A percentile compares a stretch with the other conserved stretches of the same genome.
Evolutionary conservation across 1,140 invertebrate genomes (phyloP).

Genomic region (Macrobrachium nipponense): DNA sequence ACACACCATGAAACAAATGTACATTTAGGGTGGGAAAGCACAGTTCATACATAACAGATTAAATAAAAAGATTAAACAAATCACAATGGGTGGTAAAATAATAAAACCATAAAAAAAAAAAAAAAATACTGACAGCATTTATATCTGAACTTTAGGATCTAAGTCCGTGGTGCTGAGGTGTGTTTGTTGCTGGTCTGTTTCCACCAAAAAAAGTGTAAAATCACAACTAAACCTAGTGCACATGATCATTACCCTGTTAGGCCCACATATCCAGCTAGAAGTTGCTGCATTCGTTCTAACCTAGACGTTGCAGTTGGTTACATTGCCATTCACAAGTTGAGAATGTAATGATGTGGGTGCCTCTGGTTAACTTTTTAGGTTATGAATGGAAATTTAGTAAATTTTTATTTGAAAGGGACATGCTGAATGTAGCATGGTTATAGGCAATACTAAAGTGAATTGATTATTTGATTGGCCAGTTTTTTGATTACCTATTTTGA

Average conservation of each 20-base stretch:
- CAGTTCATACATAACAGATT: constrained; percentile 39
- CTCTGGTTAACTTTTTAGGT: no score
- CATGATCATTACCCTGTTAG: constrained; percentile 55
- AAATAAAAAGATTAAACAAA: constrained; percentile 38
- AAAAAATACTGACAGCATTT: constrained; percentile 38
- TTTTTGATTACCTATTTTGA: constrained; percentile 49
- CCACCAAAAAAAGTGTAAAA: constrained; percentile 63
- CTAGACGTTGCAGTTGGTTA: no score
- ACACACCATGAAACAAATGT: constrained; percentile 52
- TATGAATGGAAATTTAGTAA: no score
- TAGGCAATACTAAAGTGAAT: constrained; percentile 44
- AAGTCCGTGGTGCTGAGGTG: constrained; percentile 61
- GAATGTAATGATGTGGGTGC: no score
- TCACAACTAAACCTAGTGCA: constrained; percentile 61
- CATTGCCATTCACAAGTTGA: no score
- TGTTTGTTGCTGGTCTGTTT: constrained; percentile 60
- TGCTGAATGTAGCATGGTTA: constrained; percentile 48
- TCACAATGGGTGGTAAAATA: constrained; percentile 57
- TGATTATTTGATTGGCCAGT: constrained; percentile 39
- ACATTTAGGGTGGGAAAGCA: constrained; percentile 58
- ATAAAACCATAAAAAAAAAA: constrained; percentile 30
- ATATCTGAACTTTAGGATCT: constrained; percentile 39
- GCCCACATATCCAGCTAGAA: neutral
- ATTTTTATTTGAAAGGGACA: no score
- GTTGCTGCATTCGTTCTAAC: no score